These are phyloP conservation scores for Ceyx erithaca DNA, from an alignment of 2,797 vertebrate genomes.

Conservation along the genomic window DNA sequence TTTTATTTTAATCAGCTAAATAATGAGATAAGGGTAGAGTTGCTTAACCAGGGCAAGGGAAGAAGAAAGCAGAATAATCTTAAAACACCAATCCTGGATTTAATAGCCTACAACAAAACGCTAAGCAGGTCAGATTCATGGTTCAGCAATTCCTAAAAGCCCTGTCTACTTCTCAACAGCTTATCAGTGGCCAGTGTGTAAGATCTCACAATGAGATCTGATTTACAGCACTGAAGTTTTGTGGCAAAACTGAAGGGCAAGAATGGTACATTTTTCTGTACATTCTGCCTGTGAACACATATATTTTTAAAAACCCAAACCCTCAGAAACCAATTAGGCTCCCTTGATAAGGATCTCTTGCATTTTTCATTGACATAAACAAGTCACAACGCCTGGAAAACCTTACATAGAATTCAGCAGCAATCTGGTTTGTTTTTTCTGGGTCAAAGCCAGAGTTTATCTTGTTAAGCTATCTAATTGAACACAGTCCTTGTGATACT, in stretches of 20 bases:
- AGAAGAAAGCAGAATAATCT: slow-evolving; percentile 77
- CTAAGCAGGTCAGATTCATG: slow-evolving; percentile 83
- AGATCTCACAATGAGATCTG: slow-evolving; percentile 78
- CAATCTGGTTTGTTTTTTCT: slow-evolving; percentile 73
- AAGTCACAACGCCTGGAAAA: slow-evolving; percentile 71
- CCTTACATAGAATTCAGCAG: slow-evolving; percentile 40
- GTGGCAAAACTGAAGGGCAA: slow-evolving; percentile 63
- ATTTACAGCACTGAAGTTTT: slow-evolving; percentile 77
- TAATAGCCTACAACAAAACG: slow-evolving; percentile 84
- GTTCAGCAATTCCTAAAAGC: slow-evolving; percentile 84
- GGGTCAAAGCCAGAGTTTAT: slow-evolving; percentile 81
- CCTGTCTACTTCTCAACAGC: slow-evolving; percentile 78
- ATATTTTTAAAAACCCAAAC: neutral
- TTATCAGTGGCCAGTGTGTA: slow-evolving; percentile 73
- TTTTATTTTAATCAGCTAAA: slow-evolving; percentile 75
- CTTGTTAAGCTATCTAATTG: slow-evolving; percentile 79
- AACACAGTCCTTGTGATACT: slow-evolving; percentile 71
- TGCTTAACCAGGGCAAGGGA: slow-evolving; percentile 75
- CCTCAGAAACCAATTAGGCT: slow-evolving; percentile 61
- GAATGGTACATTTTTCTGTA: slow-evolving; percentile 43
- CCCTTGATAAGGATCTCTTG: slow-evolving; percentile 67
- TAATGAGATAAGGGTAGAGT: slow-evolving; percentile 72
- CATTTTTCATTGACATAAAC: slow-evolving; percentile 74
- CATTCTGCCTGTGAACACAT: neutral
- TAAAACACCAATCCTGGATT: slow-evolving; percentile 78